Percentiles rank a stretch among this genome's conserved stretches.
These are phyloP conservation scores for Anastatus disparis DNA, from an alignment of 1,140 invertebrate genomes.

Conservation along the genomic window DNA sequence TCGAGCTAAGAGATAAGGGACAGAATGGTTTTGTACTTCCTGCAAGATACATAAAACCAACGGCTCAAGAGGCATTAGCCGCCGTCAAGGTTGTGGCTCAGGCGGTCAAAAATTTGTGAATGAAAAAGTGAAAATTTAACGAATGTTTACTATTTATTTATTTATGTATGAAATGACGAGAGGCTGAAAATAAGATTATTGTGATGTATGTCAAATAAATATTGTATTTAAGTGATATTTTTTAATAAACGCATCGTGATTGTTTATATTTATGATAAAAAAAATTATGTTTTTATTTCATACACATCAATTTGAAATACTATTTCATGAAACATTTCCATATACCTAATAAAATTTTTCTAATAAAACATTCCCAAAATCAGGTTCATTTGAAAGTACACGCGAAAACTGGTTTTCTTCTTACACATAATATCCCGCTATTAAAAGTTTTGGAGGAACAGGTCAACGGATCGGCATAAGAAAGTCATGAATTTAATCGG, in stretches of 20 bases:
- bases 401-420: not conserved
- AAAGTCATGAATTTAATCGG: not conserved
- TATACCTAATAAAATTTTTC: too few species aligned
- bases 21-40: slow-evolving; percentile 89
- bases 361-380: too few species aligned
- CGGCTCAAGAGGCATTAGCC: slow-evolving; percentile 84
- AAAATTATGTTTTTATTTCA: slow-evolving; percentile 2
- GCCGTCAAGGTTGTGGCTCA: slow-evolving; percentile 79
- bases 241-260: not conserved
- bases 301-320: not conserved
- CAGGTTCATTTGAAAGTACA: not conserved
- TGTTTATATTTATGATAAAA: not conserved
- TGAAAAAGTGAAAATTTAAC: not conserved
- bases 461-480: not conserved
- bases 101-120: slow-evolving; percentile 41
- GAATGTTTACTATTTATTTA: not conserved
- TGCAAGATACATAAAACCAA: slow-evolving; percentile 80
- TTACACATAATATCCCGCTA: not conserved
- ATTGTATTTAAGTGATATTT: not conserved
- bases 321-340: too few species aligned
- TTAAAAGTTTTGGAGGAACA: not conserved
- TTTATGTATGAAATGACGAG: too few species aligned
- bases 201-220: not conserved
- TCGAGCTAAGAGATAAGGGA: slow-evolving; percentile 89
- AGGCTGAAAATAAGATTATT: too few species aligned